Evolutionary conservation across 2,888 invertebrate genomes (phyloP).

Genomic region (Conops quadrifasciatus): DNA sequence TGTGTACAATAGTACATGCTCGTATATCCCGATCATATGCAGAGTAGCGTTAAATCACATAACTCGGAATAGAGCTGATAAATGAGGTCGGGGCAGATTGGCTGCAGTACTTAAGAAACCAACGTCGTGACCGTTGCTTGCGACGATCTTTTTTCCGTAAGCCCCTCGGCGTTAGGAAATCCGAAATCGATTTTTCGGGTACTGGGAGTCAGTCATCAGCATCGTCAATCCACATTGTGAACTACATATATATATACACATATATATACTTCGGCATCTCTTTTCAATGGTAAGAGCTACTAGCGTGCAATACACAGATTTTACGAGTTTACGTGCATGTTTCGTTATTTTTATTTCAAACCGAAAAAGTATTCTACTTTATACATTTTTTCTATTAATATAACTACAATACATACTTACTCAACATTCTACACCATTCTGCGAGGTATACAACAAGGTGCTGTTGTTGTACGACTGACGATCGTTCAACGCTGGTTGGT

Average conservation of each 20-base stretch:
- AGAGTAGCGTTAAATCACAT: background rate
- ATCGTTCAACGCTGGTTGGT: slow-evolving; percentile 35
- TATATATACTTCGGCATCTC: slow-evolving; percentile 8
- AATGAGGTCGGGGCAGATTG: background rate
- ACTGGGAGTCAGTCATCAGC: no score
- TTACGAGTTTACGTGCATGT: background rate
- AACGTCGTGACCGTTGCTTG: no score
- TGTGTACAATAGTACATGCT: background rate
- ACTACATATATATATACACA: no score
- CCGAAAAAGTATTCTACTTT: slow-evolving; percentile 22
- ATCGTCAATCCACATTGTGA: no score
- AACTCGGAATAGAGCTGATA: background rate
- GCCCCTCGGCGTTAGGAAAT: no score
- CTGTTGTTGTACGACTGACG: slow-evolving; percentile 28
- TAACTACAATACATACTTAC: slow-evolving; percentile 38
- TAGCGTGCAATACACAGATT: background rate
- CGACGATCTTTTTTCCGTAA: no score
- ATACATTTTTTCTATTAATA: slow-evolving; percentile 42
- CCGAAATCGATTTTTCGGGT: no score
- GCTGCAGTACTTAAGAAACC: background rate
- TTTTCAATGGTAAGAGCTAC: slow-evolving; percentile 39
- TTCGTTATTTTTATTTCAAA: slow-evolving; percentile 41
- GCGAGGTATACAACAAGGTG: background rate
- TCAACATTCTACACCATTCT: background rate
- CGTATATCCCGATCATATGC: no score